Percentiles rank a stretch among this genome's conserved stretches.
phyloP scores from a whole-genome alignment of 1,140 invertebrate species.

The Bombus breviceps region DNA sequence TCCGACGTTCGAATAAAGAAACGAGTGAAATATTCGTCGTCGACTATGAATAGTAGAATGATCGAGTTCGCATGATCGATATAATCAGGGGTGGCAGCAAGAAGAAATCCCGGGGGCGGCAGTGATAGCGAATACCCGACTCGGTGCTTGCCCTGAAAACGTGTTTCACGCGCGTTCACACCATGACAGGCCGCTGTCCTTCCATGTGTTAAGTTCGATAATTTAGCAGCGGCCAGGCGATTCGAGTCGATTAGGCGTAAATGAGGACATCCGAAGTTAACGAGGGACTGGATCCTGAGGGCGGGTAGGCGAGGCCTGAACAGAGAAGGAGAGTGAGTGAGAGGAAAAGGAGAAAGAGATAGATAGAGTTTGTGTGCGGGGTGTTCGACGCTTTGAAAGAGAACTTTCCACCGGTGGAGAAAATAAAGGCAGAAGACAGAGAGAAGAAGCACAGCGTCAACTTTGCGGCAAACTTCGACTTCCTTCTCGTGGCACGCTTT shows the following conservation, averaged over 20 bases:
- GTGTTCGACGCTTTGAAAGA: constrained; percentile 49
- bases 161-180: constrained; percentile 65
- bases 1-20: no score
- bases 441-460: constrained; percentile 40
- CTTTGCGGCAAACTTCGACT: constrained; percentile 59
- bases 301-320: no score
- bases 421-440: constrained; percentile 56
- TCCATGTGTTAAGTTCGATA: constrained; percentile 65
- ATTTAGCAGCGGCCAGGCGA: constrained; percentile 57
- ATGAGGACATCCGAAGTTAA: constrained; percentile 67
- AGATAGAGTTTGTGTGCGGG: background rate
- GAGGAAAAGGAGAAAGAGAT: background rate
- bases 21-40: background rate
- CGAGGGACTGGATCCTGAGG: constrained; percentile 49
- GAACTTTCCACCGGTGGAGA: constrained; percentile 48
- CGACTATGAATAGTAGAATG: background rate
- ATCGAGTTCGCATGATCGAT: constrained; percentile 3
- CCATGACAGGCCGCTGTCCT: constrained; percentile 44
- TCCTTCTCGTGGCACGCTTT: constrained; percentile 35
- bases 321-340: background rate
- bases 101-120: background rate
- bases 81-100: background rate
- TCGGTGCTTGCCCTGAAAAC: constrained; percentile 62
- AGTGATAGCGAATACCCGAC: constrained; percentile 58
- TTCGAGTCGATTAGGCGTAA: constrained; percentile 68